Percentiles rank a stretch among this genome's conserved stretches.
Evolutionary conservation across 2,888 invertebrate genomes (phyloP).

Genomic region (Trachelus troglodyta): DNA sequence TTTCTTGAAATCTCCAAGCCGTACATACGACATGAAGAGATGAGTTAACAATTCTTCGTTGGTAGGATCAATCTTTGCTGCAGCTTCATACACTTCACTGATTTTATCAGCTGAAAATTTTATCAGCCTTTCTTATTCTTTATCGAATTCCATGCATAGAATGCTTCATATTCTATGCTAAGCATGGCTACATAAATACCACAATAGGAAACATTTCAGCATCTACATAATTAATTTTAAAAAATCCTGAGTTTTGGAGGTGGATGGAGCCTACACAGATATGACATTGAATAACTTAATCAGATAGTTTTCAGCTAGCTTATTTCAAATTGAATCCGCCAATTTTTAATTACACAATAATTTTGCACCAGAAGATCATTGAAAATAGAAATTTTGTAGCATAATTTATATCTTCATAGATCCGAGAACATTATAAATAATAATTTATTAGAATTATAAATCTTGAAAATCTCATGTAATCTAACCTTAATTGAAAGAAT

Average conservation of each 20-base stretch:
- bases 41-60: conserved; percentile 95
- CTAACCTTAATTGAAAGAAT: background rate
- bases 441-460: too few species aligned
- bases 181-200: background rate
- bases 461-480: background rate
- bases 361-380: background rate
- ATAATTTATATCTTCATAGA: too few species aligned
- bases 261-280: too few species aligned
- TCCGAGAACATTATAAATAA: too few species aligned
- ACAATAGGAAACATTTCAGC: too few species aligned
- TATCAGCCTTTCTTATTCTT: background rate
- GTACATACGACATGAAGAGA: conserved; percentile 95
- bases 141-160: background rate
- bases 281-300: too few species aligned
- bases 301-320: too few species aligned
- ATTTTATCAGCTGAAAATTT: conserved; percentile 85
- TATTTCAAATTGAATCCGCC: too few species aligned
- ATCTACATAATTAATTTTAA: too few species aligned
- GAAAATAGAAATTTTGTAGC: background rate
- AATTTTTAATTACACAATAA: too few species aligned
- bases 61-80: conserved; percentile 84
- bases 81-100: conserved; percentile 89
- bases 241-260: too few species aligned
- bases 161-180: background rate
- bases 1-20: conserved; percentile 87